Evolutionary conservation across 2,113 vertebrate genomes (phyloP).

Genomic region (Petroica traversi): DNA sequence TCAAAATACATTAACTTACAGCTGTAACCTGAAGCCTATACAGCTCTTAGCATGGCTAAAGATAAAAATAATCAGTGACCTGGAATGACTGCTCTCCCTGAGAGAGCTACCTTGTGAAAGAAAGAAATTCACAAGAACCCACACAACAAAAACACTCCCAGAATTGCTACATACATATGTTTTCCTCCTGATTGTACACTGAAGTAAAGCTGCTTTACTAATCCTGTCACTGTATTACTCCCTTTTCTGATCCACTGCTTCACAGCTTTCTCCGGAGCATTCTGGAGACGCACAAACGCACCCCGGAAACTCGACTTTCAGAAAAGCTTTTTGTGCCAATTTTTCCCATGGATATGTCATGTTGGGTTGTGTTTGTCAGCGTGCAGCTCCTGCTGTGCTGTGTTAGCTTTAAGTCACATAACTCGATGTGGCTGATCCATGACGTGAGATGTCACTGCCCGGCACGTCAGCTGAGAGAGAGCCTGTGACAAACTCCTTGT

Average conservation of each 20-base stretch:
- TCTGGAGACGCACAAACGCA: not conserved
- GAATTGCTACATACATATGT: not conserved
- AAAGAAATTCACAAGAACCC: not conserved
- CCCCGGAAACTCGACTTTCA: slow-evolving; percentile 20
- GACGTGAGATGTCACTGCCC: slow-evolving; percentile 32
- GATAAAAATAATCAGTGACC: slow-evolving; percentile 44
- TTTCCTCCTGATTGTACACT: not conserved
- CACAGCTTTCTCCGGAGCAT: not conserved
- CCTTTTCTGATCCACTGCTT: not conserved
- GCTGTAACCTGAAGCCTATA: slow-evolving; percentile 3
- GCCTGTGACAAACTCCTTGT: not conserved
- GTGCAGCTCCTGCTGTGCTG: not conserved
- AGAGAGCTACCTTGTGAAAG: not conserved
- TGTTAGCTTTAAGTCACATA: slow-evolving; percentile 16
- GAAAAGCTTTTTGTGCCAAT: not conserved
- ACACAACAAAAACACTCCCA: not conserved
- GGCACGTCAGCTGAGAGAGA: slow-evolving; percentile 10
- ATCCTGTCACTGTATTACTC: not conserved
- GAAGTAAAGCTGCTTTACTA: slow-evolving; percentile 5
- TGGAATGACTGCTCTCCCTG: slow-evolving; percentile 8
- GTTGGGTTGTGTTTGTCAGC: slow-evolving; percentile 28
- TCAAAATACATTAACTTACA: slow-evolving; percentile 38
- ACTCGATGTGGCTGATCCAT: slow-evolving; percentile 37
- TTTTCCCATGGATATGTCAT: slow-evolving; percentile 30
- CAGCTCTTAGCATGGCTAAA: not conserved